Base-by-base conservation (phyloP, 2,888 invertebrate species). In the Pycnomerus fuliginosus region DNA sequence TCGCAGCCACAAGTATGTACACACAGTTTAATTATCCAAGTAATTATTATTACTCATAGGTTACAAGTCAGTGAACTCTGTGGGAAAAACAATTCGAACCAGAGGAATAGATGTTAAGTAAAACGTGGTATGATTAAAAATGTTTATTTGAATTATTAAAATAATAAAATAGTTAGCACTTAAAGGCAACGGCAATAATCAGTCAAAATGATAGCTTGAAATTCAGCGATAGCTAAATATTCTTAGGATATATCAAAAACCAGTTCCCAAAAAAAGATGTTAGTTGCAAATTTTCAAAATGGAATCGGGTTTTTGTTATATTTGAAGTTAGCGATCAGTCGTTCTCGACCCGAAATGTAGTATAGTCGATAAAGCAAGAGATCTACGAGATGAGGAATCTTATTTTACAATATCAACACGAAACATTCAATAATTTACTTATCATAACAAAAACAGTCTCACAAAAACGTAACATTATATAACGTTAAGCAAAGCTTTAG, bases 371-470 rank as follows among this genome's bases (percentile, higher is more conserved):
- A 52, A 56, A 54, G 56, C 54, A 46, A 53, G 53, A 60, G 56
- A 55, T 56, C 53, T 56, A 37, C 48, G 48, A 44, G 50, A 45
- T 52, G 51, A 55, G 41, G 44, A 49, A 45, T 50, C 50, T 32
- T 50, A 57, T 55, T 47, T 51, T 55, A 61, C 56, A 58, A 57
- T 58, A 58, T 57, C 53, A 60, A 58, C 58, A 58, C 49, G 44
- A 53, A 56, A 55, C 46, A 58, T 55, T 56, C 49, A 57, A 57
- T 61, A 60, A 56, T 56, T 60, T 60, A 56, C 56, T 58, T 59
- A 56, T 34, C 30, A 48, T 44, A 48, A 48, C 43, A 48, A 48
- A 47, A 50, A 56, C 61, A 61, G 61, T 61, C 59, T 60, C 60
- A 59, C 53, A 60, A 47, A 48, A 46, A 37, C 36, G 44, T 51